A percentile compares a stretch with the other conserved stretches of the same genome.
Conservation (phyloP, 2,888 invertebrate species). For the Hydroisotoma schaefferi region DNA sequence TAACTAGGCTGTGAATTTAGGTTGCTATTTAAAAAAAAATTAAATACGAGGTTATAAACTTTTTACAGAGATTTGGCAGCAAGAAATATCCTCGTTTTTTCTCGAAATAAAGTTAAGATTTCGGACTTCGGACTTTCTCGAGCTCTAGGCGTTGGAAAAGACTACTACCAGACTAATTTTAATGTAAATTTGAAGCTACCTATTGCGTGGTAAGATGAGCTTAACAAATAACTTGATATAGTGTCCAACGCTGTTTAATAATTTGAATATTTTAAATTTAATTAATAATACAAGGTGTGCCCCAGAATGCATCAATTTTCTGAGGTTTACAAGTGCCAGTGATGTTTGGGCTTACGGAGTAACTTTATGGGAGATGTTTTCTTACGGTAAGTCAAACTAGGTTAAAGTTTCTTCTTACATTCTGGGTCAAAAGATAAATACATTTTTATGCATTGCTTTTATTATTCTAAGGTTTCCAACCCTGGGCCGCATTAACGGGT, state of each 20-base stretch:
- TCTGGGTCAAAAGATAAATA: background rate
- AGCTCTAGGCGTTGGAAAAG: constrained; percentile 93
- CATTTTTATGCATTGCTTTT: background rate
- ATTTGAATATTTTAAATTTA: background rate
- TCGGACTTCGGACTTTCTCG: constrained; percentile 96
- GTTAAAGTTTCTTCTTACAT: too few relatives aligned
- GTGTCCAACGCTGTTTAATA: background rate
- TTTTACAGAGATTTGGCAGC: constrained; percentile 86
- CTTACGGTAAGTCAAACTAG: constrained; percentile 75
- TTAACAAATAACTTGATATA: background rate
- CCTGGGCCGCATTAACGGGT: constrained; percentile 92
- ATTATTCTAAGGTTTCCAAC: constrained; percentile 66
- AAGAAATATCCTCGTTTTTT: constrained; percentile 94
- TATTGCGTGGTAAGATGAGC: constrained; percentile 78
- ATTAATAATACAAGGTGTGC: constrained; percentile 69
- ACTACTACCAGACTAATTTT: constrained; percentile 98
- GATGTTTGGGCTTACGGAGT: constrained; percentile 91
- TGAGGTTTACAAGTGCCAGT: constrained; percentile 92
- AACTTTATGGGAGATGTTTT: constrained; percentile 99
- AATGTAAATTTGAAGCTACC: constrained; percentile 95
- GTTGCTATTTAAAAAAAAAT: background rate
- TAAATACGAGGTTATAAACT: constrained; percentile 22
- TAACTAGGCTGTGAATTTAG: background rate
- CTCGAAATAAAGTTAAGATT: constrained; percentile 94
- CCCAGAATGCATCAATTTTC: constrained; percentile 93